Base-by-base conservation (phyloP, 2,113 vertebrate genomes). In the Rhinogobius similis region DNA sequence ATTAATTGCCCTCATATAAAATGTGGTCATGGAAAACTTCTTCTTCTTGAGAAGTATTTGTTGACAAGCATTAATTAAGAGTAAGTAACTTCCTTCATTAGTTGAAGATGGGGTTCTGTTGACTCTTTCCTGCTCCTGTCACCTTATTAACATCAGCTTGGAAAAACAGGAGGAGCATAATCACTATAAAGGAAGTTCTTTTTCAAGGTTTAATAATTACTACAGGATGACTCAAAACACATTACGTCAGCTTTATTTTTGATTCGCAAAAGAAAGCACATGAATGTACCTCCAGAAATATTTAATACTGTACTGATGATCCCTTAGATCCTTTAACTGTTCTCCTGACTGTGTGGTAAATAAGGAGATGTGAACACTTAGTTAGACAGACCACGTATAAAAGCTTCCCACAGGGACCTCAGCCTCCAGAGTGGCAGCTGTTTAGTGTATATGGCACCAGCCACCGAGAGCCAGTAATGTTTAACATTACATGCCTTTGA, bases 341-440 rank as follows among this genome's bases (percentile, higher is more conserved):
- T 84, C 70, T 85, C 62, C 62, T 68, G 53, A 69, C 23, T 32
- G 16, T 32, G 16, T 53, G 39, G 65, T n/a, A 62, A 76, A 76
- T 72, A 41, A 41, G 65, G 12, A 70, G n/a, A 29, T n/a, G 55
- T 72, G 80, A 68, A 65, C 38, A 16, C 13, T 59, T 14, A 39
- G 55, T 29, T 20, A 70, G 61, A 79, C 69, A 67, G 82, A 81
- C 71, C 68, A 23, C 44, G 11, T 61, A 23, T 69, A 71, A 86
- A 70, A 29, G 68, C 20, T 88, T 87, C 78, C 70, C 26, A 78
- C 48, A 50, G 26, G 58, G 21, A 66, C 53, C 41, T 67, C 20
- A 0, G 27, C 26, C 29, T 29, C 41, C 36, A 69, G 38, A 76
- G 71, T 36, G 50, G 38, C 82, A 78, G 77, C 82, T 84, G 82